Evolutionary conservation across 2,888 invertebrate genomes (phyloP), one percentile per base, ranked within the genome.

Genomic region (Blastobasis lacticolella): DNA sequence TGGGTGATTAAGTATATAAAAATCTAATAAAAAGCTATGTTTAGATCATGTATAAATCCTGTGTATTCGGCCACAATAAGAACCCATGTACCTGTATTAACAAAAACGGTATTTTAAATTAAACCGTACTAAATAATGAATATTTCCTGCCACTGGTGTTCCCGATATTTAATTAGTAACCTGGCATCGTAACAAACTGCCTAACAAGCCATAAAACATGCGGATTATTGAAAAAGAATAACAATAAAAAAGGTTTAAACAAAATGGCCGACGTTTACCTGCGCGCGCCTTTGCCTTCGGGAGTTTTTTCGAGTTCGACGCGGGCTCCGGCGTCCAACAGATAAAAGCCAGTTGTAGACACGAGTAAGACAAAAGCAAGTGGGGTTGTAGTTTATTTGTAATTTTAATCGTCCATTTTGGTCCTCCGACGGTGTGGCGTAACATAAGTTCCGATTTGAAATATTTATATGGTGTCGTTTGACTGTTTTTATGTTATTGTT

Each of bases 151-250:
- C 74, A 75, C 82, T 63, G 75, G 74, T 73, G 65, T 75, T 75
- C 65, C 73, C 66, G 62, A 64, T 66, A 62, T 67, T 73, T 80
- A 82, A 85, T 86, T 81, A 82, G 77, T 75, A 65, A 67, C 63
- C 67, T 67, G 60, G 60, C 64, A 69, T 75, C 75, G 69, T 73
- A 74, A 84, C 81, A 82, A 77, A 80, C 77, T 69, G 63, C 71
- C 67, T 77, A 78, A 84, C 83, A 83, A 79, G 80, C 79, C 68
- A 79, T 84, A 84, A 83, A 85, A 84, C 79, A 81, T 74, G 82
- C 73, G 73, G 81, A 84, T 84, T 85, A 82, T 84, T 81, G 73
- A 81, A 80, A 80, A 81, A 78, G 71, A 77, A 73, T 71, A 74
- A 75, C 73, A 75, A 75, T 72, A 79, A 80, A 77, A 72, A 71